Evolutionary conservation across 2,888 invertebrate genomes (phyloP), one percentile per base, ranked within the genome.

Genomic region (Leptopilina myrica): DNA sequence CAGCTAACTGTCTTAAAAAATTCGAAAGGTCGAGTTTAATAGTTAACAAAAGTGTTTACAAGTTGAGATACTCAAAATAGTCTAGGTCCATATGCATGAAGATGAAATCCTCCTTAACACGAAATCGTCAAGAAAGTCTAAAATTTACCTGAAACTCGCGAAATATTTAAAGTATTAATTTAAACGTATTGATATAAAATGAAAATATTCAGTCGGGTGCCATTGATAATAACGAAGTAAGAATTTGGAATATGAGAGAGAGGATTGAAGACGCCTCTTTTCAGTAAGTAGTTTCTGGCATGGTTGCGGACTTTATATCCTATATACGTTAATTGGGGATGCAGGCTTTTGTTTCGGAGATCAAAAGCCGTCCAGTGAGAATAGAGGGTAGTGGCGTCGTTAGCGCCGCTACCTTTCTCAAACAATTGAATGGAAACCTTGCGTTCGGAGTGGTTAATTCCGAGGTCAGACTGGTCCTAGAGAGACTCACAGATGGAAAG

Each of bases 321-420:
- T 73, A 73, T 73, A 73, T 73, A 40, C 56, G 15, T 33, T 73
- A 73, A 73, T 73, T 73, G 73, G 40, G 56, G 73, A 56, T 73
- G 73, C 73, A 56, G 73, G 73, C 73, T 73, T 73, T 73, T 59
- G 73, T 73, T 73, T 73, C 56, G 56, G 33, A 73, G 73, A 73
- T 73, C 73, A 73, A 73, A 73, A 73, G 56, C 73, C 73, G 56
- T 73, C 73, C 73, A 56, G 33, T 73, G 56, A 73, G 73, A 73
- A 73, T 73, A 73, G 73, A 73, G 56, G 53, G 73, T 73, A 73
- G 73, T 73, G 73, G 73, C 56, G 73, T 73, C 73, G 73, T 73
- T 73, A 73, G 73, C 56, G 56, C 56, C 73, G 73, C 73, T 73
- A 73, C 73, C 73, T 73, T 73, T 56, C 73, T 73, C 73, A 73